Evolutionary conservation across 53 echinoderm and acorn worm species (phyloP).

Genomic region (Paracentrotus lividus): DNA sequence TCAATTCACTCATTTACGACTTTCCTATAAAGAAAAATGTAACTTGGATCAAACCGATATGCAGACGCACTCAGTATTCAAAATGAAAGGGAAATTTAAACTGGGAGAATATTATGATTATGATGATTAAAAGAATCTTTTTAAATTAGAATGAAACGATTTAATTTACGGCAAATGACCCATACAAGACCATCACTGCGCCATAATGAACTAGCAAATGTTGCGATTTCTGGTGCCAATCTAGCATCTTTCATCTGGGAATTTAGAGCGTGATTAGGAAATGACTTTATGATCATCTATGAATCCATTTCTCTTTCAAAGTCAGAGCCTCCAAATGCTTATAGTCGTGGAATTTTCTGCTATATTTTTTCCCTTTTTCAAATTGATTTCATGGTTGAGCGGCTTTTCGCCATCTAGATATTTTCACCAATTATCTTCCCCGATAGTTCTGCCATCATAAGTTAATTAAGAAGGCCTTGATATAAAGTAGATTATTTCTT

Average conservation of each 20-base stretch:
- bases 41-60: background rate
- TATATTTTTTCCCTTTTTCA: background rate
- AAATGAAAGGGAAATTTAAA: background rate
- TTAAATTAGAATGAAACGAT: constrained; percentile 38
- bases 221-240: constrained; percentile 41
- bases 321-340: background rate
- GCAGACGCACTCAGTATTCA: background rate
- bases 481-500: background rate
- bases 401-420: constrained; percentile 1
- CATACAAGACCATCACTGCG: constrained; percentile 2
- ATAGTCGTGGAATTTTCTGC: constrained; percentile 7
- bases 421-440: constrained; percentile 24
- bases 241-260: background rate
- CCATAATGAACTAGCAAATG: constrained; percentile 8
- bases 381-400: constrained; percentile 43
- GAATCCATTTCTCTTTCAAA: background rate
- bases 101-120: background rate
- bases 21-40: no score
- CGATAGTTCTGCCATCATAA: constrained; percentile 20
- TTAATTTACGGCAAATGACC: constrained; percentile 39
- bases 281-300: background rate
- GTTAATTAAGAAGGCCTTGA: constrained; percentile 2
- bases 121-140: background rate
- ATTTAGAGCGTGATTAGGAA: constrained; percentile 9
- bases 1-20: no score